phyloP scores from a whole-genome alignment of 2,888 invertebrate genomes.

The Beris chalybata region DNA sequence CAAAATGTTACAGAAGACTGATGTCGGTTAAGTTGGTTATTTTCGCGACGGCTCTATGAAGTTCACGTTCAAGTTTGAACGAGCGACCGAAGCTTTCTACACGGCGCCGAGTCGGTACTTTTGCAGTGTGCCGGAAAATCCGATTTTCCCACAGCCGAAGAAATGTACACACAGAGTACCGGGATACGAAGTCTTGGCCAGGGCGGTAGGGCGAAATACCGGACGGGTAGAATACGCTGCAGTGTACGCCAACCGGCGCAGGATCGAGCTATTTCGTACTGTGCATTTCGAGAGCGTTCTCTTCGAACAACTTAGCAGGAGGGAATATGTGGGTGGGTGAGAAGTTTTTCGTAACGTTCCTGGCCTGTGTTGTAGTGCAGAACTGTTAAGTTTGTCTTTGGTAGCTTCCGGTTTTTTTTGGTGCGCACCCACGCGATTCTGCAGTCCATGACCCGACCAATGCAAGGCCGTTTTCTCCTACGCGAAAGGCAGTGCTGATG shows the following conservation, averaged over 20 bases:
- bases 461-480: constrained; percentile 22
- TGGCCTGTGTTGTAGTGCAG: background rate
- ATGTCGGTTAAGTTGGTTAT: background rate
- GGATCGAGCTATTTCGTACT: no score
- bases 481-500: background rate
- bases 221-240: no score
- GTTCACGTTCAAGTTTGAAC: constrained; percentile 31
- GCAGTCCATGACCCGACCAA: constrained; percentile 30
- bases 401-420: constrained; percentile 1
- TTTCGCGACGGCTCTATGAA: constrained; percentile 7
- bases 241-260: no score
- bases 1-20: constrained; percentile 15
- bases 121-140: constrained; percentile 9
- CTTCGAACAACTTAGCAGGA: no score
- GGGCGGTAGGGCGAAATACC: no score
- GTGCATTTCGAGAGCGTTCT: no score
- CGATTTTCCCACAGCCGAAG: background rate
- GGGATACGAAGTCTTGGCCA: no score
- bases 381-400: constrained; percentile 1
- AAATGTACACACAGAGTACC: no score
- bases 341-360: no score
- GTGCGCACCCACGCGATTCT: constrained; percentile 28
- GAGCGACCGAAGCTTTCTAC: constrained; percentile 20
- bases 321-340: no score
- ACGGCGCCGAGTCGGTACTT: constrained; percentile 19